Conservation (phyloP, 2,113 vertebrate genomes). For the Calidris pygmaea region DNA sequence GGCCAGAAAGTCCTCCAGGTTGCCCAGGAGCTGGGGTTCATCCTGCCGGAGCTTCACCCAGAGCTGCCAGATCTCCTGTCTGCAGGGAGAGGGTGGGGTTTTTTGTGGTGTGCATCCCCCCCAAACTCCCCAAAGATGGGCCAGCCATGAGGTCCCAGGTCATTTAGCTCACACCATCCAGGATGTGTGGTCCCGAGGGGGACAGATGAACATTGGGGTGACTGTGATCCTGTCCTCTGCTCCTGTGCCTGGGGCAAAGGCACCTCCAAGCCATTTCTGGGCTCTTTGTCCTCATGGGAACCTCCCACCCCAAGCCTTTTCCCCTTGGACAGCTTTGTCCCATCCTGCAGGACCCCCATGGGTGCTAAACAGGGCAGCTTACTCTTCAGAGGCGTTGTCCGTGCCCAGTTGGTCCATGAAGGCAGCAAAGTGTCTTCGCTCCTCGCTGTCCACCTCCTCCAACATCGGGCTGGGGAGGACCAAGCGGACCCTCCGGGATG, state of each 20-base stretch:
- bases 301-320: background rate
- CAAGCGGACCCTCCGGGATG: background rate
- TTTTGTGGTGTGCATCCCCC: background rate
- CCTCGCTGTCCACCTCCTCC: slow-evolving; percentile 32
- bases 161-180: background rate
- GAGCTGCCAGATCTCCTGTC: slow-evolving; percentile 76
- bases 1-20: slow-evolving; percentile 74
- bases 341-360: background rate
- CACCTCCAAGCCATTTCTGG: background rate
- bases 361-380: background rate
- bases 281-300: background rate
- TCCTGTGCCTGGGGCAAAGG: background rate
- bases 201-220: background rate
- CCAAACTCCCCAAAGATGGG: fast-evolving
- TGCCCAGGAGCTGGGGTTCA: slow-evolving; percentile 71
- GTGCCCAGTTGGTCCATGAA: slow-evolving; percentile 73
- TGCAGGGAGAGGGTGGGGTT: background rate
- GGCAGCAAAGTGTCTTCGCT: slow-evolving; percentile 59
- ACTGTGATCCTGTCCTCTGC: background rate
- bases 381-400: slow-evolving; percentile 55
- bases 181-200: background rate
- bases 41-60: slow-evolving; percentile 75
- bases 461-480: background rate
- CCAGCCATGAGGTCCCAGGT: no score
- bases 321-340: background rate